Evolutionary conservation across 2,888 invertebrate species (phyloP).

Genomic region (Idaea aversata): DNA sequence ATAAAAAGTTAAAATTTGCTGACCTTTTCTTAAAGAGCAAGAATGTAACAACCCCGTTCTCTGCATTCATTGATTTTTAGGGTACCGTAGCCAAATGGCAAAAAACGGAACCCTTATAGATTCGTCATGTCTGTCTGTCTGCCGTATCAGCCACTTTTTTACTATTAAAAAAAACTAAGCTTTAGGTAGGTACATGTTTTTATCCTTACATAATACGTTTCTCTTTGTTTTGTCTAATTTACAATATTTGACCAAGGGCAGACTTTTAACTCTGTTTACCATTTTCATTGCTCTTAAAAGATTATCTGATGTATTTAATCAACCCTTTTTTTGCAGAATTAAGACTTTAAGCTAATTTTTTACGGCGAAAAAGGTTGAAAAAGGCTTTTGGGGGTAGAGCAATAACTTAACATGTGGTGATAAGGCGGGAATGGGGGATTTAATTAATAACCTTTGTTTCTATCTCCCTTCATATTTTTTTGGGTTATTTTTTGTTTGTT

Average conservation of each 20-base stretch:
- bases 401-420: constrained; percentile 1
- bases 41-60: too few relatives aligned
- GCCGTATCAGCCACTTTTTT: too few relatives aligned
- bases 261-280: neutral
- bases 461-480: neutral
- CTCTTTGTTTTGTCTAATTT: neutral
- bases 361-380: neutral
- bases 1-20: too few relatives aligned
- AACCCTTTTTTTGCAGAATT: constrained; percentile 1
- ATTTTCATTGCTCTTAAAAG: neutral
- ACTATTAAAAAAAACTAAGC: too few relatives aligned
- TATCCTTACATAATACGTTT: neutral
- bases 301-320: neutral
- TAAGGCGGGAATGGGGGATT: neutral
- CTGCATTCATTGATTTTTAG: too few relatives aligned
- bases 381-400: neutral
- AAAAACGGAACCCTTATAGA: too few relatives aligned
- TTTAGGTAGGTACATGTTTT: too few relatives aligned
- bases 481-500: too few relatives aligned
- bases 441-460: neutral
- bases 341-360: constrained; percentile 1
- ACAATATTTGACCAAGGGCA: neutral
- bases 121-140: too few relatives aligned
- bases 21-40: too few relatives aligned
- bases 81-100: too few relatives aligned